Conservation (phyloP, 2,113 vertebrate genomes). For the Coptodon bakossiorum region DNA sequence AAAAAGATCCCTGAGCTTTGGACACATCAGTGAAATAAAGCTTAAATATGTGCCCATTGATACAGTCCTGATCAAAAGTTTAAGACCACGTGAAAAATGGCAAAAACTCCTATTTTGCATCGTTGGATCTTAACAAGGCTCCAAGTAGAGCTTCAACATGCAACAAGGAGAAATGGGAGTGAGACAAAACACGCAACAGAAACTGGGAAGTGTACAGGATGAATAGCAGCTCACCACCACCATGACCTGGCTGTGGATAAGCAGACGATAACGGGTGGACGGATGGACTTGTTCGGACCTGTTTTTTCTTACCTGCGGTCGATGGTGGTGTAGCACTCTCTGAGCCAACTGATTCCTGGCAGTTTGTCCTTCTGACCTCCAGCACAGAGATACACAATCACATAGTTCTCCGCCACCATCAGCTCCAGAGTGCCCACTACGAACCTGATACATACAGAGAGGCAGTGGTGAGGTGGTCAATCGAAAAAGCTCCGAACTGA, state of each 20-base stretch:
- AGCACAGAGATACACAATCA: slow-evolving; percentile 77
- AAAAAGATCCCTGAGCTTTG: too few species aligned
- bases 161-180: not conserved
- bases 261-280: not conserved
- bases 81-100: not conserved
- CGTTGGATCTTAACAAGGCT: not conserved
- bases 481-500: not conserved
- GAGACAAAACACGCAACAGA: not conserved
- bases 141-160: not conserved
- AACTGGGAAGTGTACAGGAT: not conserved
- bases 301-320: slow-evolving; percentile 35
- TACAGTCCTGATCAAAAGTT: not conserved
- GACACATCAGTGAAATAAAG: not conserved
- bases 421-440: slow-evolving; percentile 77
- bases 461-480: not conserved
- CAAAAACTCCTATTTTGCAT: not conserved
- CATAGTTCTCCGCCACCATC: slow-evolving; percentile 75
- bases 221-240: not conserved
- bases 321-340: slow-evolving; percentile 74
- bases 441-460: slow-evolving; percentile 59
- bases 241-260: not conserved
- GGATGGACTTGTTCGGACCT: not conserved
- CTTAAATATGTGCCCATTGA: not conserved
- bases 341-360: slow-evolving; percentile 76
- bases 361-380: slow-evolving; percentile 70